A percentile compares a stretch with the other conserved stretches of the same genome.
Evolutionary conservation across 1,140 invertebrate genomes (phyloP).

Genomic region (Elymnias hypermnestra): DNA sequence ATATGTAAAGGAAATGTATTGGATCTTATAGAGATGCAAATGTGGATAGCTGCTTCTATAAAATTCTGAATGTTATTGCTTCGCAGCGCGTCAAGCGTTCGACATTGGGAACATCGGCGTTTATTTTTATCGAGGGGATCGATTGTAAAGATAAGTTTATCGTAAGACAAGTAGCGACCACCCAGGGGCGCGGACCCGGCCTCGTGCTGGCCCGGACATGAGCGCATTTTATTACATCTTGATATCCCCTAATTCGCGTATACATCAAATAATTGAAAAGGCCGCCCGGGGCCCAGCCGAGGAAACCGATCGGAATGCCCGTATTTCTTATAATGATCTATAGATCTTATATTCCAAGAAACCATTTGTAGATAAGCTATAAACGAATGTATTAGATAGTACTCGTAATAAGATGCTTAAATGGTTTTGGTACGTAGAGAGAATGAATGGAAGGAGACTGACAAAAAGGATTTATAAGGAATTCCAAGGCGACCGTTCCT

Average conservation of each 20-base stretch:
- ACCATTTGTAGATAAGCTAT: too few species aligned
- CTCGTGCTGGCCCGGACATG: constrained; percentile 28
- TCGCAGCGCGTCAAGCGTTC: constrained; percentile 57
- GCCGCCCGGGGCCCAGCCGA: constrained; percentile 14
- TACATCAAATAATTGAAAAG: constrained; percentile 63
- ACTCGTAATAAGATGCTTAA: too few species aligned
- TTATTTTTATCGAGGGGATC: constrained; percentile 69
- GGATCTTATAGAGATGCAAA: constrained; percentile 68
- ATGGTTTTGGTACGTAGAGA: too few species aligned
- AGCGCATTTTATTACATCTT: constrained; percentile 67
- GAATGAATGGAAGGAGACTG: too few species aligned
- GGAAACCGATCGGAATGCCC: constrained; percentile 29
- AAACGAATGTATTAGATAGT: too few species aligned
- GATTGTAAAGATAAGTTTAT: constrained; percentile 72
- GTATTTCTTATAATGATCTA: constrained; percentile 22
- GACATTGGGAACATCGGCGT: constrained; percentile 46
- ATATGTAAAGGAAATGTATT: constrained; percentile 65
- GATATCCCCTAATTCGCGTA: constrained; percentile 63
- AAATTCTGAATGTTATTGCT: constrained; percentile 59
- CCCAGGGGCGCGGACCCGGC: constrained; percentile 37
- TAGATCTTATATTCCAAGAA: too few species aligned
- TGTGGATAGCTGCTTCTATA: constrained; percentile 54
- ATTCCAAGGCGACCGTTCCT: too few species aligned
- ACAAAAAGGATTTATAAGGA: too few species aligned
- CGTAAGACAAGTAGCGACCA: constrained; percentile 74